Evolutionary conservation across 2,888 invertebrate genomes (phyloP), one percentile per base, ranked within the genome.

Genomic region (Campoplex nolae): DNA sequence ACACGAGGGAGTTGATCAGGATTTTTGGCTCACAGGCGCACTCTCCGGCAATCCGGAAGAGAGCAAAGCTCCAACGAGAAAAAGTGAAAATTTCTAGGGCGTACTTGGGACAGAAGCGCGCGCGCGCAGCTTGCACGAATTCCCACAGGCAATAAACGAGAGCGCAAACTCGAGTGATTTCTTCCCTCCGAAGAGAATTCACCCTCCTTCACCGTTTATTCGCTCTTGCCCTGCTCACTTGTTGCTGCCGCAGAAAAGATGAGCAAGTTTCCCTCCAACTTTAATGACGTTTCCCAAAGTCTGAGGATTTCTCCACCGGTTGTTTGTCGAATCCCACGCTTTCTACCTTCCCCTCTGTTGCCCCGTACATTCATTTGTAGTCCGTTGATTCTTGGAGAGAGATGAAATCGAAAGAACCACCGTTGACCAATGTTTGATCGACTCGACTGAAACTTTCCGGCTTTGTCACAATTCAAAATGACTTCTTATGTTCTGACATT

Each of bases 111-210:
- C 48, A 56, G 35, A 67, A 65, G 90, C 3, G 38, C 38, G 38
- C 90, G 88, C 90, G 90, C 91, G 90, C 92, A 92, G 92, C 92
- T 92, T 91, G 92, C 91, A 87, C 86, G 73, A 86, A 91, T 92
- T 92, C 92, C 92, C 92, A 92, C 92, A 92, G 90, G 77, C 67
- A 83, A 80, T 68, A 78, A 70, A 62, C 81, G 84, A 81, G 85
- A 78, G 86, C 86, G 86, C 88, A 88, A 77, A 67, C 83, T 86
- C 88, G 81, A 68, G 85, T 82, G 82, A 79, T 84, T 83, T 82
- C 73, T 81, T 86, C 88, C 89, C 86, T 88, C 76, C 67, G 70
- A 74, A 56, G 68, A 78, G 79, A 67, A 75, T 58, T 71, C 35
- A 81, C 80, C 76, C 85, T 76, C 75, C 62, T 80, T 80, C 38